Base-by-base conservation (phyloP, 2,888 invertebrate species). In the Lymantria dispar region DNA sequence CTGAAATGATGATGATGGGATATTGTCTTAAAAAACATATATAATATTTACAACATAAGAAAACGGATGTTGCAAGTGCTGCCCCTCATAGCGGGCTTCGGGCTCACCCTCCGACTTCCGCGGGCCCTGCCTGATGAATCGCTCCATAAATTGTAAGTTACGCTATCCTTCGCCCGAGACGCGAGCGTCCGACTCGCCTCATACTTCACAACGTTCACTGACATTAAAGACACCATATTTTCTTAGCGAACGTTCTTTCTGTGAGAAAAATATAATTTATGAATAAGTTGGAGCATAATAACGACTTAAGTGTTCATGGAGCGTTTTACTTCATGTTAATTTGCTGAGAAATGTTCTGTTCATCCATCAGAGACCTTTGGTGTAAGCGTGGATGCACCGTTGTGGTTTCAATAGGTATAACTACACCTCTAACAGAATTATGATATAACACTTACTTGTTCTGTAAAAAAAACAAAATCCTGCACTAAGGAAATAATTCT, bases 81-180 rank as follows among this genome's bases (percentile, higher is more conserved):
- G 22, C 22, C 22, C 22, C 22, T 22, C 22, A 3, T 5, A 5
- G 22, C 22, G 22, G 3, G 5, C 5, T 22, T 22, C 5, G 22
- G 22, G 22, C 22, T 22, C 22, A 2, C 68, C 64, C 64, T 61
- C 61, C 62, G 62, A 61, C 67, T 72, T 71, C 71, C 68, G 68
- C 69, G 65, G 72, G 68, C 68, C 62, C 72, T 79, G 78, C 22
- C 22, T 22, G 22, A 80, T 79, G 80, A 76, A 81, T 80, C 74
- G 74, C 72, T 72, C 62, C 73, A 78, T 80, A 80, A 78, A 79
- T 76, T 72, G 68, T 73, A 72, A 72, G 72, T 74, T 68, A 72
- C 72, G 65, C 68, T 71, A 65, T 77, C 76, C 70, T 68, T 67
- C 70, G 68, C 62, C 63, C 56, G 60, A 62, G 62, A 64, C 52